Conservation (phyloP, 1,140 invertebrate species). For the Drosophila prosaltans region DNA sequence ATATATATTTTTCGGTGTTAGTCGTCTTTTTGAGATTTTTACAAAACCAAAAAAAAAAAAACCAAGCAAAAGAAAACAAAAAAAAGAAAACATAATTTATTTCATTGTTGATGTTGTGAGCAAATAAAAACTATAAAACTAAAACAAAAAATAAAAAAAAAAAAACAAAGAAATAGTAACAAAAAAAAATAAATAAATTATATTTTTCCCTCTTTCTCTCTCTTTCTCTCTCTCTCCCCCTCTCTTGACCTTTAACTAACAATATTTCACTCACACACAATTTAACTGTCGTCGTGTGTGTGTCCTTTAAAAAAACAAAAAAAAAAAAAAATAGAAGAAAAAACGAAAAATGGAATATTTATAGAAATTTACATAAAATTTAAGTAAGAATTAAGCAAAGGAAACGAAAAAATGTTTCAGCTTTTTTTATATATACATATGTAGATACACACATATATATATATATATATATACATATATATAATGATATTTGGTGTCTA, state of each 20-base stretch:
- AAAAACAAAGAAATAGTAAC: conserved; percentile 16
- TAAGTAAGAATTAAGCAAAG: conserved; percentile 28
- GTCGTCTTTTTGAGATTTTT: conserved; percentile 83
- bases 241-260: conserved; percentile 53
- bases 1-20: conserved; percentile 83
- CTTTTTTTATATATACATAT: conserved; percentile 34
- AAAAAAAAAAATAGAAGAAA: neutral
- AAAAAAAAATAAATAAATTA: conserved; percentile 44
- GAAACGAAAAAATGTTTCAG: conserved; percentile 10
- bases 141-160: conserved; percentile 18
- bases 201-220: conserved; percentile 75
- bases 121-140: conserved; percentile 23
- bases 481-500: conserved; percentile 59
- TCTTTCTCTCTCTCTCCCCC: conserved; percentile 66
- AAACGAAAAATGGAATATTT: conserved; percentile 49
- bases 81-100: conserved; percentile 66
- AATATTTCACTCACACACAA: conserved; percentile 64
- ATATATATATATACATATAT: conserved; percentile 46
- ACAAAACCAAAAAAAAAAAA: conserved; percentile 57
- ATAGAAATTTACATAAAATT: conserved; percentile 63
- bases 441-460: conserved; percentile 54
- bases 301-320: conserved; percentile 26
- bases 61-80: conserved; percentile 29
- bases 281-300: conserved; percentile 64
- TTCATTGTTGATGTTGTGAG: conserved; percentile 83